Conservation (phyloP, 2,888 invertebrate genomes). For the Erebia palarica region DNA sequence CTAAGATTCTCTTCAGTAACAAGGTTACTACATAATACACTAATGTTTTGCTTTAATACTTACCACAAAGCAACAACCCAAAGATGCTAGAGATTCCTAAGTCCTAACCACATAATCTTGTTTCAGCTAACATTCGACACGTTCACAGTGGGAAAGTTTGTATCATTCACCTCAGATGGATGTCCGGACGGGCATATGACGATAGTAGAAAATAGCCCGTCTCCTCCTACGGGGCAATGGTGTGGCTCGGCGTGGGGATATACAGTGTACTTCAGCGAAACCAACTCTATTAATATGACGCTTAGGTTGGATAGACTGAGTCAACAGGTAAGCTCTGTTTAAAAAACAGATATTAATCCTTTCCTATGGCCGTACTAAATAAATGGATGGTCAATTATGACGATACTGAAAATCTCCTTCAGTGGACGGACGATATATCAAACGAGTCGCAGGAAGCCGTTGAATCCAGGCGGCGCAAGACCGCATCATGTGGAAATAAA, state of each 20-base stretch:
- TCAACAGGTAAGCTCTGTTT: constrained; percentile 83
- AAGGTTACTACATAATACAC: neutral
- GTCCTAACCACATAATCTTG: constrained; percentile 44
- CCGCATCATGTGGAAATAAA: too few relatives aligned
- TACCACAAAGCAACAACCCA: constrained; percentile 4
- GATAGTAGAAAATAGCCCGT: constrained; percentile 87
- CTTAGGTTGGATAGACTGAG: constrained; percentile 86
- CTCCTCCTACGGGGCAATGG: constrained; percentile 90
- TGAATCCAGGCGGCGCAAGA: too few relatives aligned
- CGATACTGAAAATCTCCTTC: too few relatives aligned
- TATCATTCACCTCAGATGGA: constrained; percentile 88
- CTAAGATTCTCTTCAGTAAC: neutral
- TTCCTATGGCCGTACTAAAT: neutral
- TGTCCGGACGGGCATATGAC: constrained; percentile 93
- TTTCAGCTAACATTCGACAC: constrained; percentile 92
- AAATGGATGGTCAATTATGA: neutral
- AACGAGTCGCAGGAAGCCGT: too few relatives aligned
- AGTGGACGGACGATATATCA: too few relatives aligned
- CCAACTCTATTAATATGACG: constrained; percentile 89
- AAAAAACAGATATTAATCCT: neutral
- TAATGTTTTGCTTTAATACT: neutral
- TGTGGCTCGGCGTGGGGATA: constrained; percentile 93
- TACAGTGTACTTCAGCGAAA: constrained; percentile 93
- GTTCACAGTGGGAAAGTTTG: constrained; percentile 91
- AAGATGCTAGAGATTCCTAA: constrained; percentile 22